These are phyloP conservation scores for Epizoanthus stellaris DNA, from an alignment of 92 coral and sea anemone species.

Conservation along the genomic window DNA sequence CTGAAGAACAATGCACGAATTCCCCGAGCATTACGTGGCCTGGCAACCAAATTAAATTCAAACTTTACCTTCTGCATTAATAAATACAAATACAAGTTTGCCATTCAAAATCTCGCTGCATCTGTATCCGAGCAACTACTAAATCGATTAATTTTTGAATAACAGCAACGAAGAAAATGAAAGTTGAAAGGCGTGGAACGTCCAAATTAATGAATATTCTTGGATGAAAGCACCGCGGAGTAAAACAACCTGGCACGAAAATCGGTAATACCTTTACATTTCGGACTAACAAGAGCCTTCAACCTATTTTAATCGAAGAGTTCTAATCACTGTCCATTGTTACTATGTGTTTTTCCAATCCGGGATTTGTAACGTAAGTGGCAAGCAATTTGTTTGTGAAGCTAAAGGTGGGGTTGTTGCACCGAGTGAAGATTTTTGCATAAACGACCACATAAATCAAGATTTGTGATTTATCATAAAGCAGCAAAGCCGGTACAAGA, in stretches of 20 bases:
- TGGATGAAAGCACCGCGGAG: neutral
- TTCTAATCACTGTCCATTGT: neutral
- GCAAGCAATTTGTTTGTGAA: conserved; percentile 4
- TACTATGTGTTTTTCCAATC: neutral
- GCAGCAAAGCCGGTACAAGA: neutral
- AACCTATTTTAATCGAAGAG: neutral
- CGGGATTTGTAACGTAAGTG: conserved; percentile 1
- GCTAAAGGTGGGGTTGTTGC: neutral
- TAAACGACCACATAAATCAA: neutral
- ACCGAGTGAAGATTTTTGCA: neutral
- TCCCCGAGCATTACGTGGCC: conserved; percentile 1
- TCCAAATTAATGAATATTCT: neutral
- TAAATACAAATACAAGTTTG: neutral
- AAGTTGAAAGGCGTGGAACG: neutral
- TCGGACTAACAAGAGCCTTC: neutral
- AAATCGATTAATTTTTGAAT: neutral
- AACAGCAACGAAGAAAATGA: neutral
- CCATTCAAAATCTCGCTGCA: neutral
- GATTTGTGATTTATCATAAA: neutral
- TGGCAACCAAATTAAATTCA: neutral
- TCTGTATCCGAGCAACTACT: conserved; percentile 9
- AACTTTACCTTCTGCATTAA: neutral
- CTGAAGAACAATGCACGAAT: neutral
- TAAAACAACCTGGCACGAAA: neutral
- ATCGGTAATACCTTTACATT: neutral